Evolutionary conservation across 37 sponge, comb jelly and placozoan genomes (phyloP), one percentile per base, ranked within the genome.

Genomic region (Cliona cf. orientalis): DNA sequence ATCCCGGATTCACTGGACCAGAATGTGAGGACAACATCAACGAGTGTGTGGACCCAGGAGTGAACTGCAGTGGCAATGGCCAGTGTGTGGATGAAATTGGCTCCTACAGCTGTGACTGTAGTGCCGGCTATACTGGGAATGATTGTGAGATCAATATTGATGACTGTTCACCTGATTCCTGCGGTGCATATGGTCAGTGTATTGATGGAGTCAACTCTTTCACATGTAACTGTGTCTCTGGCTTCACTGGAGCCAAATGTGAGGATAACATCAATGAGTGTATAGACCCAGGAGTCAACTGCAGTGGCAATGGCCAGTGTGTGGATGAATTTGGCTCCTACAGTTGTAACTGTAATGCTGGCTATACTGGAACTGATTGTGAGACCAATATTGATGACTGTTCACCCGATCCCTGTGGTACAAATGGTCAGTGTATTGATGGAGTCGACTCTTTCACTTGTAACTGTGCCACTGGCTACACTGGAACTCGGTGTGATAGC

Each of bases 101-200:
- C 56, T 32, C 32, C 46, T 72, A 14, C 56, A 55, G 29, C 44
- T 77, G 78, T 77, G 17, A 12, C 22, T 77, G 78, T 77, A 43
- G 35, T 25, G 23, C 43, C 14, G 78, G 78, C 41, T 77, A 62
- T 31, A 77, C 42, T 42, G 78, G 78, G 2, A 22, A 21, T 1
- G 34, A 39, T n/a, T 77, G 78, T 77, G 78, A 61, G 35, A 60
- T 38, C 14, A 14, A 49, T 49, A 49, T 49, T 19, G 21, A 49
- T 49, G 53, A 49, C 14, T 49, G 53, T 49, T 9, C 14, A 19
- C 14, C 14, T 19, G 53, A 19, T 9, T 9, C 9, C 53, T 49
- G 53, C 53, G 14, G 53, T 49, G 53, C 14, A 49, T 19, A 49
- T 49, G 53, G 53, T 14, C 53, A 49, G 14, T 49, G 53, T 49